These are phyloP conservation scores for Typhlomys cinereus DNA, from an alignment of 2,113 vertebrate species.

Conservation along the genomic window DNA sequence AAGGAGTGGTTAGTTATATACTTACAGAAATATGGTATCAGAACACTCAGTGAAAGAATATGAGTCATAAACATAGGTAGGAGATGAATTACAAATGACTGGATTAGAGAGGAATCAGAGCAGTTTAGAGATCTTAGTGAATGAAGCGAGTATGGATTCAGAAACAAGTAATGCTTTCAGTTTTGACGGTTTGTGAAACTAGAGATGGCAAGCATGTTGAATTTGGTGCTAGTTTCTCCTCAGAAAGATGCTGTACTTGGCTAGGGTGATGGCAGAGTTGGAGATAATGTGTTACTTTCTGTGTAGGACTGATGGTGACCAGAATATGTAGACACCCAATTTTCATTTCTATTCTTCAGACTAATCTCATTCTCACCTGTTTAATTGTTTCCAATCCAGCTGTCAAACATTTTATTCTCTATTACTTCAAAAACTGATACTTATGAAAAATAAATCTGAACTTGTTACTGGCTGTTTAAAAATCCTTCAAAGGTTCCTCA, in stretches of 20 bases:
- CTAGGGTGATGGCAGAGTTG: not conserved
- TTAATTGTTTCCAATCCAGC: not conserved
- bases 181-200: not conserved
- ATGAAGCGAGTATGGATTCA: not conserved
- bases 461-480: not conserved
- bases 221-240: not conserved
- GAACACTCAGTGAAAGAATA: not conserved
- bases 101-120: not conserved
- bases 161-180: not conserved
- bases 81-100: not conserved
- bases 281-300: not conserved
- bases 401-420: not conserved
- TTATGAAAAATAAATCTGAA: slow-evolving; percentile 41
- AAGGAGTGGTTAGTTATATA: not conserved
- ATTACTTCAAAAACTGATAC: slow-evolving; percentile 2
- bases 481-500: not conserved
- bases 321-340: not conserved
- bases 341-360: not conserved
- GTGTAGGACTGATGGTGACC: not conserved
- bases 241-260: not conserved
- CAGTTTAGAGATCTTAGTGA: not conserved
- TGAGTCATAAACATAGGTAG: not conserved
- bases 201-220: not conserved
- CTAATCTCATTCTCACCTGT: not conserved
- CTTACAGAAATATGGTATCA: not conserved